Evolutionary conservation across 2,888 invertebrate genomes (phyloP).

Genomic region (Limenitis camilla): DNA sequence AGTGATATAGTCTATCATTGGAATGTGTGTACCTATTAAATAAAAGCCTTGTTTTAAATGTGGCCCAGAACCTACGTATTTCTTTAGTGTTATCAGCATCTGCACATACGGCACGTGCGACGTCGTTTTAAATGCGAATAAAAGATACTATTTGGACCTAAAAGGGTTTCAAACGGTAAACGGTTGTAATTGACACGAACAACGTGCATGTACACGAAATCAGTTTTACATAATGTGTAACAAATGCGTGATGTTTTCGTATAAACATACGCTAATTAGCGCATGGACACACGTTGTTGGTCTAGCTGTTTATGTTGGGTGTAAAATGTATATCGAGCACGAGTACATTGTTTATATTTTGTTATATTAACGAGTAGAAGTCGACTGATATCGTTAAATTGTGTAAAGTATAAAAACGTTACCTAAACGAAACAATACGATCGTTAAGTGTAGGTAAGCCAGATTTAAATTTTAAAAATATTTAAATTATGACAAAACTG

Average conservation of each 20-base stretch:
- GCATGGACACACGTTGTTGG: slow-evolving; percentile 4
- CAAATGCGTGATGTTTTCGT: slow-evolving; percentile 21
- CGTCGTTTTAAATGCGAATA: slow-evolving; percentile 26
- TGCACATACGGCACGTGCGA: slow-evolving; percentile 24
- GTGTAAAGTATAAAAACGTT: too few relatives aligned
- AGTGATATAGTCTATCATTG: slow-evolving; percentile 17
- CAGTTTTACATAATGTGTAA: slow-evolving; percentile 7
- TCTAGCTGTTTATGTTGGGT: neutral
- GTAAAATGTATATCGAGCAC: neutral
- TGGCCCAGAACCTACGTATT: slow-evolving; percentile 22
- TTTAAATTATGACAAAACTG: too few relatives aligned
- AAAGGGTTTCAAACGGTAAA: slow-evolving; percentile 23
- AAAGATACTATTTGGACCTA: slow-evolving; percentile 23
- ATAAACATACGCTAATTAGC: slow-evolving; percentile 16
- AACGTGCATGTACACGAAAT: slow-evolving; percentile 14
- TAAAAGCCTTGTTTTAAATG: slow-evolving; percentile 24
- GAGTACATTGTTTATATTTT: neutral
- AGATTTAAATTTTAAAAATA: too few relatives aligned
- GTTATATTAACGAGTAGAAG: too few relatives aligned
- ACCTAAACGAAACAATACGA: too few relatives aligned
- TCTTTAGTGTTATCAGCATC: slow-evolving; percentile 23
- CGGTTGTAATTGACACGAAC: slow-evolving; percentile 23
- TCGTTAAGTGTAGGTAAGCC: too few relatives aligned
- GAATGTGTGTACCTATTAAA: slow-evolving; percentile 24
- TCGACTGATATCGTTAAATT: too few relatives aligned